Conservation (phyloP, 2,888 invertebrate genomes). For the Flexamia atlantica region DNA sequence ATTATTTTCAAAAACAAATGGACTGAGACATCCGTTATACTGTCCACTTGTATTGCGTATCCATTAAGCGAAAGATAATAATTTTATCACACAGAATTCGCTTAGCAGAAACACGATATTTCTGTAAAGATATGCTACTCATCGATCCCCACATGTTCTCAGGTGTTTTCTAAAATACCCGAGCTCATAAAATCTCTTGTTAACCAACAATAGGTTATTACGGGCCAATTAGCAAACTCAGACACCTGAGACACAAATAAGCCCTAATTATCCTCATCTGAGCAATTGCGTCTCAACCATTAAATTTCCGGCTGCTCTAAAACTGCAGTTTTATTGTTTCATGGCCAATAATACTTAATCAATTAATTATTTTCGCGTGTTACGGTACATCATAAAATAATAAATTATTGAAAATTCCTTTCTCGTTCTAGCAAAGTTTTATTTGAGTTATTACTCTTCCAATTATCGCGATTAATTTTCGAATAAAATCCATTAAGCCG, state of each 20-base stretch:
- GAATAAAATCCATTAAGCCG: conserved; percentile 14
- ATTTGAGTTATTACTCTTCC: neutral
- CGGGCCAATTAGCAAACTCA: conserved; percentile 20
- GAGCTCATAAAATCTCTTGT: conserved; percentile 17
- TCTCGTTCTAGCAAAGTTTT: neutral
- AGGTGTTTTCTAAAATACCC: conserved; percentile 16
- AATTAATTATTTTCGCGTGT: too few species aligned
- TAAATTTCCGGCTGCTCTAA: neutral
- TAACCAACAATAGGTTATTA: conserved; percentile 29
- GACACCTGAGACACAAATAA: conserved; percentile 15
- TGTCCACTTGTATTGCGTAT: too few species aligned
- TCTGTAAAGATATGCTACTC: neutral
- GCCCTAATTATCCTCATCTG: neutral
- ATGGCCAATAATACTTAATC: too few species aligned
- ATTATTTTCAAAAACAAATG: too few species aligned
- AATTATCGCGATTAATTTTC: neutral
- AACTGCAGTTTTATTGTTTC: too few species aligned
- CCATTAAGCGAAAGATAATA: too few species aligned
- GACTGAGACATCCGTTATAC: too few species aligned
- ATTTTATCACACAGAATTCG: too few species aligned
- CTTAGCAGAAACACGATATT: too few species aligned
- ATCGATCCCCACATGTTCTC: neutral
- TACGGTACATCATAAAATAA: too few species aligned
- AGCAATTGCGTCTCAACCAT: neutral
- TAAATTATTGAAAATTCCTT: too few species aligned